Conservation (phyloP, 2,888 invertebrate genomes). For the Odontomyia ornata region DNA sequence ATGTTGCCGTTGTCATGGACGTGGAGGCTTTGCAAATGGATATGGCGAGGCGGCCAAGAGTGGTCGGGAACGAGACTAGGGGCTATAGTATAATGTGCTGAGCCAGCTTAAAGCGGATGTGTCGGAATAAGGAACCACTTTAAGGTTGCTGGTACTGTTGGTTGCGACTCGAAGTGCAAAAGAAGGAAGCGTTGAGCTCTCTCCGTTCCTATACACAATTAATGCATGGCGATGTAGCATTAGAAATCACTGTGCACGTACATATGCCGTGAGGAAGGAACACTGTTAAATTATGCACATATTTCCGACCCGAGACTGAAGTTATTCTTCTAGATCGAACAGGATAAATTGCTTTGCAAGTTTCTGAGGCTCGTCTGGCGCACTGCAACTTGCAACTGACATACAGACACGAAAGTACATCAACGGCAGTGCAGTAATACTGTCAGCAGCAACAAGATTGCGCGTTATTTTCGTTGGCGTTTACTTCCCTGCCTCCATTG, state of each 20-base stretch:
- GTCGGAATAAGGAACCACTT: not conserved
- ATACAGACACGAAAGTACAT: no score
- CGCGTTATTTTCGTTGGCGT: not conserved
- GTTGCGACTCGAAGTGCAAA: not conserved
- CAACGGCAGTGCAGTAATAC: not conserved
- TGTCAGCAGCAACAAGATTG: not conserved
- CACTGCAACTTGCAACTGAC: not conserved
- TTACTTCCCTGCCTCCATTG: not conserved
- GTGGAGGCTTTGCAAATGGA: not conserved
- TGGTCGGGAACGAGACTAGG: not conserved
- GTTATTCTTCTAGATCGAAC: not conserved
- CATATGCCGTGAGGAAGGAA: no score
- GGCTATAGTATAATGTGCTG: slow-evolving; percentile 15
- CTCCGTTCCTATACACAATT: no score
- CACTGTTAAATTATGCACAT: no score
- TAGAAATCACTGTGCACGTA: no score
- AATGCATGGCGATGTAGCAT: no score
- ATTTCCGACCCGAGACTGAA: no score
- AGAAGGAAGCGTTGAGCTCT: no score
- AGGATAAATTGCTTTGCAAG: not conserved
- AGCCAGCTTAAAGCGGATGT: slow-evolving; percentile 24
- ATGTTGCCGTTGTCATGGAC: slow-evolving; percentile 29
- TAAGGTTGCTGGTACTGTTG: not conserved
- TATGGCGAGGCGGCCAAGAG: not conserved
- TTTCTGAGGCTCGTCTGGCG: not conserved